Percentiles rank a stretch among this genome's conserved stretches.
These are phyloP conservation scores for Melinaea marsaeus DNA, from an alignment of 2,888 invertebrate species.

Conservation along the genomic window DNA sequence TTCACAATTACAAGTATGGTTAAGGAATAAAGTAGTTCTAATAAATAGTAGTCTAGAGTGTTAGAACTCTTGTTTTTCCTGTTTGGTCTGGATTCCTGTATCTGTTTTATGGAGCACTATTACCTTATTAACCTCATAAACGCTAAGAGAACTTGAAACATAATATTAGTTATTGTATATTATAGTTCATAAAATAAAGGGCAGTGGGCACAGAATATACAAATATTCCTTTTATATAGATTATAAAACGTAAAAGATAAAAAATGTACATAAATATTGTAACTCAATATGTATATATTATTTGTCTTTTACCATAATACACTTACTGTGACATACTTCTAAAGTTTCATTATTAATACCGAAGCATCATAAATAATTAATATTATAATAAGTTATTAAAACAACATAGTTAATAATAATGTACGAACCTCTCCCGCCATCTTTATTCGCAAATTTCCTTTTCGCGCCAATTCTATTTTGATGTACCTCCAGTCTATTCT, in stretches of 20 bases:
- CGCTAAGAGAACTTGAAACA: too few species aligned
- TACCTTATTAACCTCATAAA: too few species aligned
- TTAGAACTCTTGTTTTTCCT: too few species aligned
- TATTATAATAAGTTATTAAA: neutral
- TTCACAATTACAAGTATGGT: too few species aligned
- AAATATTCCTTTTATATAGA: too few species aligned
- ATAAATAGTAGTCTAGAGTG: slow-evolving; percentile 6
- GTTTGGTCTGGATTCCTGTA: neutral
- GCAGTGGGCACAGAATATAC: too few species aligned
- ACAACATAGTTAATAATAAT: slow-evolving; percentile 18
- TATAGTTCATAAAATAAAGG: too few species aligned
- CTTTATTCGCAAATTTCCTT: slow-evolving; percentile 50
- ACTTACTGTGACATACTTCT: too few species aligned
- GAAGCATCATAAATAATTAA: neutral
- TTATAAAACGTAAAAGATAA: too few species aligned
- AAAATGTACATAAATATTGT: neutral
- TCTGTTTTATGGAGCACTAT: too few species aligned
- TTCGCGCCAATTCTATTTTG: slow-evolving; percentile 46
- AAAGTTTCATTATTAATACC: too few species aligned
- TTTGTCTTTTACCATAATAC: neutral
- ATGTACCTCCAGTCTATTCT: slow-evolving; percentile 56
- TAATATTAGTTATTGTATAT: too few species aligned
- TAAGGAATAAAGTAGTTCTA: neutral
- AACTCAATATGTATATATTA: neutral
- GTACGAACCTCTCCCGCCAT: slow-evolving; percentile 52